A percentile compares a stretch with the other conserved stretches of the same genome.
phyloP scores from a whole-genome alignment of 2,888 invertebrate species.

The Drosophila trichaetosa region DNA sequence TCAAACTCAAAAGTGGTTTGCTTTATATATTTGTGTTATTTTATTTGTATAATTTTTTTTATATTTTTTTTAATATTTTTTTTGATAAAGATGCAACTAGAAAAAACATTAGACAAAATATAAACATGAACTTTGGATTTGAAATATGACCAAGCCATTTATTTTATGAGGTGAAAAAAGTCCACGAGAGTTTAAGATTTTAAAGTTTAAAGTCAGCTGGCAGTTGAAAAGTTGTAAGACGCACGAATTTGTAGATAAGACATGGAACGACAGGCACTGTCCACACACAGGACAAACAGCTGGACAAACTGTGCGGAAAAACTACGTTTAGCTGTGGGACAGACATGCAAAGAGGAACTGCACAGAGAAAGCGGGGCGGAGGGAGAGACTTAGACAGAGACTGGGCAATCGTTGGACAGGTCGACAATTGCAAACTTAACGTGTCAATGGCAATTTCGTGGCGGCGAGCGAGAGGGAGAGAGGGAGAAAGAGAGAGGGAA shows the following conservation, averaged over 20 bases:
- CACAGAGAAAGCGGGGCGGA: neutral
- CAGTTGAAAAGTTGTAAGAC: slow-evolving; percentile 51
- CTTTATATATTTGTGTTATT: slow-evolving; percentile 48
- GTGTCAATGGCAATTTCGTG: slow-evolving; percentile 78
- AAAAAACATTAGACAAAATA: slow-evolving; percentile 82
- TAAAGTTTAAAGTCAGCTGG: slow-evolving; percentile 47
- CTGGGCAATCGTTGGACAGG: slow-evolving; percentile 30
- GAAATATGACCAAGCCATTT: slow-evolving; percentile 66
- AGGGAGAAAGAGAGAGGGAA: neutral
- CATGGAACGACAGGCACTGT: slow-evolving; percentile 72
- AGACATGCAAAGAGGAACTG: slow-evolving; percentile 50
- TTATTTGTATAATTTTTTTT: slow-evolving; percentile 21
- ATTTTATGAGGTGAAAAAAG: slow-evolving; percentile 38
- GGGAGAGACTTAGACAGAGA: neutral
- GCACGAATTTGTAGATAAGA: slow-evolving; percentile 73
- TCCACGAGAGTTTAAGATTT: neutral
- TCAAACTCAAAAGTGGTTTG: slow-evolving; percentile 82
- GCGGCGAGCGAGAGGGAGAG: neutral
- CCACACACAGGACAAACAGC: slow-evolving; percentile 72
- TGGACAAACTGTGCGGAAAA: slow-evolving; percentile 76
- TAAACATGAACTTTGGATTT: slow-evolving; percentile 79
- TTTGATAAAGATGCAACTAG: slow-evolving; percentile 43
- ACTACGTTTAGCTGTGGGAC: slow-evolving; percentile 67
- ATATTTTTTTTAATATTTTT: slow-evolving; percentile 11
- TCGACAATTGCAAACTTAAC: slow-evolving; percentile 78